These are phyloP conservation scores for Aptenodytes patagonicus DNA, from an alignment of 2,113 vertebrate genomes.

Conservation along the genomic window DNA sequence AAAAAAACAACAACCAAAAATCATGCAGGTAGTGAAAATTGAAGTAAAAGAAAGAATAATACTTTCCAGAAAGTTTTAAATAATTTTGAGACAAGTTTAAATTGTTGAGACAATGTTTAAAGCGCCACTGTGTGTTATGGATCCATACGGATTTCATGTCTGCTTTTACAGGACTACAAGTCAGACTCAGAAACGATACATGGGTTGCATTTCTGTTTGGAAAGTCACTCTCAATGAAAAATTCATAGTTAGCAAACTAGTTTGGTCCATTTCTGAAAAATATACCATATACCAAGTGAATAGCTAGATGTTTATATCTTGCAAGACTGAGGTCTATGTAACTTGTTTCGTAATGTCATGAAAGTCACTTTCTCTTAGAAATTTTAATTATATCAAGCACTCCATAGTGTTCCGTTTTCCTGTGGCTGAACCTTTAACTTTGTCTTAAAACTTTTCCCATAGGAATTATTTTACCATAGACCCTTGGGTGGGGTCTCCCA, in stretches of 20 bases:
- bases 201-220: not conserved
- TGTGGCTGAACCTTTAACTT: not conserved
- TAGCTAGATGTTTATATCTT: not conserved
- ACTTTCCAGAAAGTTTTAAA: not conserved
- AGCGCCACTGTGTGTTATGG: not conserved
- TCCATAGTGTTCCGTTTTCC: not conserved
- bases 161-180: not conserved
- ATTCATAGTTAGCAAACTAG: not conserved
- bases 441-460: not conserved
- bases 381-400: not conserved
- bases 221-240: not conserved
- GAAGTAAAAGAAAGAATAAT: not conserved
- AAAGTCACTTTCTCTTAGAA: not conserved
- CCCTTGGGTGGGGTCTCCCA: not conserved
- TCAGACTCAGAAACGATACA: not conserved
- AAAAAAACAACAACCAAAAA: not conserved
- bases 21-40: not conserved
- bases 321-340: not conserved
- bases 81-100: not conserved
- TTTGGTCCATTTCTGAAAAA: not conserved
- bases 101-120: not conserved
- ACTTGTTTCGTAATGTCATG: not conserved
- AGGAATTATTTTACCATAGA: not conserved
- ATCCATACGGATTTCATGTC: not conserved
- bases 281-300: not conserved